phyloP scores from a whole-genome alignment of 2,888 invertebrate species.

The Odontocolon sp. region DNA sequence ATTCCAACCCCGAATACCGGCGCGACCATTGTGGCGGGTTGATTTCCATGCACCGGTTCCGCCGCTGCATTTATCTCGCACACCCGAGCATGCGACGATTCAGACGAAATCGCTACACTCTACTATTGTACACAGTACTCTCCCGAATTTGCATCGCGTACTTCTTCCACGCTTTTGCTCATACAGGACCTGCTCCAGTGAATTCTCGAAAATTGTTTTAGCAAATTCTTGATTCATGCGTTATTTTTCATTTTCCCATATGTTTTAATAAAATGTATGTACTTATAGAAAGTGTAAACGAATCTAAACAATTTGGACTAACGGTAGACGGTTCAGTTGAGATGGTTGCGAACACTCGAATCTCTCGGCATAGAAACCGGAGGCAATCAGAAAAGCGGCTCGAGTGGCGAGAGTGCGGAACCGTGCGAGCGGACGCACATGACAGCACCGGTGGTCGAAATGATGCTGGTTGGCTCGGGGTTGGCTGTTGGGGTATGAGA shows the following conservation, averaged over 20 bases:
- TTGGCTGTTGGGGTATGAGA: conserved; percentile 23
- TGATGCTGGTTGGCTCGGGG: conserved; percentile 10
- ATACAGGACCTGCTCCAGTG: neutral
- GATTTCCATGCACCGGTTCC: conserved; percentile 51
- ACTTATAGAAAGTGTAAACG: conserved; percentile 12
- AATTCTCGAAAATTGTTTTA: neutral
- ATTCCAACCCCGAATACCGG: conserved; percentile 53
- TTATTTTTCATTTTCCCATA: too few relatives aligned
- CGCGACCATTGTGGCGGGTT: conserved; percentile 53
- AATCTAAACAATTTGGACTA: conserved; percentile 17
- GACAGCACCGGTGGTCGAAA: conserved; percentile 13
- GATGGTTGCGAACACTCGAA: conserved; percentile 10
- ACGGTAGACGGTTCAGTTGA: conserved; percentile 12
- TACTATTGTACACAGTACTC: conserved; percentile 31
- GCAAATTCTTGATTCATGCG: neutral
- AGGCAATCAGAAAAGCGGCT: conserved; percentile 32
- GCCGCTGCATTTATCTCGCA: conserved; percentile 55
- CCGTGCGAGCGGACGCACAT: neutral
- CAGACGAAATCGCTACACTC: conserved; percentile 51
- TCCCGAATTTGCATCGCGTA: conserved; percentile 3
- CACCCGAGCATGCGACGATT: conserved; percentile 49
- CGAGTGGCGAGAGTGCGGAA: conserved; percentile 9
- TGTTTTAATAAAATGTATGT: neutral
- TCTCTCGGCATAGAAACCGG: conserved; percentile 20
- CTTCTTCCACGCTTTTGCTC: conserved; percentile 12